Conservation (phyloP, 2,113 vertebrate genomes). For the Porphyrio hochstetteri region DNA sequence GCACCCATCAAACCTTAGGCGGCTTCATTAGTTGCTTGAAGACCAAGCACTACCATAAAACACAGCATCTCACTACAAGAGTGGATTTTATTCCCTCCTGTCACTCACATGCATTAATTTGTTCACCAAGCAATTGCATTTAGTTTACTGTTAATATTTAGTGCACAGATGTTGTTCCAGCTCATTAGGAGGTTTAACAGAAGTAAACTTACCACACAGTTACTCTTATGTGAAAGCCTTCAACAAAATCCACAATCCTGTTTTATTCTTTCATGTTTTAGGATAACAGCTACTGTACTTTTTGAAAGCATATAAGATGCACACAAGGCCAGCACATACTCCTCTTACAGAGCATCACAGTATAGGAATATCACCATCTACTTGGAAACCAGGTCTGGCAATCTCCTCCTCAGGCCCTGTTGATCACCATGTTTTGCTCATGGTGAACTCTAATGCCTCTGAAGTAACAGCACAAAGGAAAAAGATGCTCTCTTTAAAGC, state of each 20-base stretch:
- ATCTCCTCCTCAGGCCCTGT: slow-evolving; percentile 45
- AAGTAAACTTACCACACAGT: not conserved
- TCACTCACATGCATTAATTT: not conserved
- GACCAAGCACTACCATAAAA: not conserved
- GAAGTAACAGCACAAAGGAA: slow-evolving; percentile 1
- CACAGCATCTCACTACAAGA: not conserved
- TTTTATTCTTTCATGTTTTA: not conserved
- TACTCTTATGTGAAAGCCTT: not conserved
- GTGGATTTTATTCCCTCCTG: slow-evolving; percentile 33
- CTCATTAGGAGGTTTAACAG: not conserved
- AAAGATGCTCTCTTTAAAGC: slow-evolving; percentile 12
- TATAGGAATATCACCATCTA: not conserved
- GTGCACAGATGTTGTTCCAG: not conserved
- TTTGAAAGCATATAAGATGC: not conserved
- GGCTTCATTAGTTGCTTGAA: not conserved
- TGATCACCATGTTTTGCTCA: not conserved
- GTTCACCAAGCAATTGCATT: slow-evolving; percentile 7
- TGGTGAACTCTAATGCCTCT: not conserved
- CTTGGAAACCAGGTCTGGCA: slow-evolving; percentile 37
- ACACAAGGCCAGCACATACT: not conserved
- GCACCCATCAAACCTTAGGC: not conserved
- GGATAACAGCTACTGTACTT: not conserved
- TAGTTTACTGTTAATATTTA: not conserved
- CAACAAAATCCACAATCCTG: not conserved
- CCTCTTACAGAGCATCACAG: not conserved